Percentiles rank a stretch among this genome's conserved stretches.
Conservation (phyloP, 2,113 vertebrate species). For the Psettodes erumei region DNA sequence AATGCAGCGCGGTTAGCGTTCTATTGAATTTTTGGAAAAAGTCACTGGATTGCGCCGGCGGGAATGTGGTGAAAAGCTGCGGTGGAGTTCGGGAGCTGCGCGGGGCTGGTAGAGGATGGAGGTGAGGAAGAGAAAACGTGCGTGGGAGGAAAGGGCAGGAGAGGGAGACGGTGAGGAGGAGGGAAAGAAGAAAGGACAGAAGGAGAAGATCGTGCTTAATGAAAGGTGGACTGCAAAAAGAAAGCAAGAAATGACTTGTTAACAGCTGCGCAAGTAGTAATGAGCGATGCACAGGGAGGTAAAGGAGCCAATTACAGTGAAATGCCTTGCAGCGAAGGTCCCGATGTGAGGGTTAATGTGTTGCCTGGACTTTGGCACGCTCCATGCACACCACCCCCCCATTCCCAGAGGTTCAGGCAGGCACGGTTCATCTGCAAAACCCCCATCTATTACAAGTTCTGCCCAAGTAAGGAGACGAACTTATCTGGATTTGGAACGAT, state of each 20-base stretch:
- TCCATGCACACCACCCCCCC: not conserved
- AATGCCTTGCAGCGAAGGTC: conserved; percentile 22
- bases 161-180: not conserved
- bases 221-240: conserved; percentile 5
- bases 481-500: not conserved
- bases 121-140: not conserved
- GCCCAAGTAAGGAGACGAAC: conserved; percentile 10
- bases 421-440: not conserved
- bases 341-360: conserved; percentile 30
- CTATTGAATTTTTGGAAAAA: not conserved
- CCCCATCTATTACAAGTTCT: conserved; percentile 21
- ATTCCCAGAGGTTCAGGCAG: not conserved
- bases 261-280: conserved; percentile 24
- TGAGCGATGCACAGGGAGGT: conserved; percentile 2
- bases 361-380: conserved; percentile 11
- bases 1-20: not conserved
- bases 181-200: not conserved
- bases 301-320: conserved; percentile 46
- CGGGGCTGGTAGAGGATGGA: not conserved
- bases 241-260: conserved; percentile 21
- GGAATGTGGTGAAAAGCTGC: not conserved
- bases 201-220: not conserved
- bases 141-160: not conserved
- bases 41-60: not conserved
- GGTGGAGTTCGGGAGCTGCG: not conserved